Conservation (phyloP, 1,140 invertebrate species). For the Drosophila gunungcola region DNA sequence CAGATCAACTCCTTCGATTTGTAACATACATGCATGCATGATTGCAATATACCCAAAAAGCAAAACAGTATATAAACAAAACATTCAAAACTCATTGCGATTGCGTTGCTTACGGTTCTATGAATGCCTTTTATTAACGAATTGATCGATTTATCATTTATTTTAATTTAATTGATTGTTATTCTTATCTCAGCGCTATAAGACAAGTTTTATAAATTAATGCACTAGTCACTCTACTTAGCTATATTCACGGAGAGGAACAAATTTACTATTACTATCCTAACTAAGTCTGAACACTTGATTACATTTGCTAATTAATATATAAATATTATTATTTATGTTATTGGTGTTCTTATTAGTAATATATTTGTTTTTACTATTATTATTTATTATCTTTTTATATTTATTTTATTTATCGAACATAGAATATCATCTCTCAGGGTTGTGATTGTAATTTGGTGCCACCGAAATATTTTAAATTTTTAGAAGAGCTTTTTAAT, state of each 20-base stretch:
- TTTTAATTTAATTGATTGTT: too few relatives aligned
- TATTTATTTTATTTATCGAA: background rate
- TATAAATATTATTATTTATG: too few relatives aligned
- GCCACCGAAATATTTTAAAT: background rate
- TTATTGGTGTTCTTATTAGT: too few relatives aligned
- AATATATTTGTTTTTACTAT: too few relatives aligned
- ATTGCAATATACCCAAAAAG: background rate
- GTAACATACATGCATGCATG: background rate
- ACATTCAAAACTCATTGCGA: constrained; percentile 59
- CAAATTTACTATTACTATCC: too few relatives aligned
- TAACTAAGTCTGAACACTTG: too few relatives aligned
- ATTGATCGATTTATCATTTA: constrained; percentile 19
- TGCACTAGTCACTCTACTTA: too few relatives aligned
- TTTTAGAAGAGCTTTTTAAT: constrained; percentile 1
- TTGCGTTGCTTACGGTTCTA: constrained; percentile 21
- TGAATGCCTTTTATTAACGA: constrained; percentile 6
- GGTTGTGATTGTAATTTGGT: constrained; percentile 3
- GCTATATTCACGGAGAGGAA: too few relatives aligned
- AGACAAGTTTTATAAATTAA: too few relatives aligned
- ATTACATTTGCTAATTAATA: too few relatives aligned
- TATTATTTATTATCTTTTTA: too few relatives aligned
- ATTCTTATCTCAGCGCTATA: too few relatives aligned
- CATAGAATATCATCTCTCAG: constrained; percentile 10
- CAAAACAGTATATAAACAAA: constrained; percentile 22
- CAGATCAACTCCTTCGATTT: background rate